These are phyloP conservation scores for Euthynnus affinis DNA, from an alignment of 2,797 vertebrate species.

Conservation along the genomic window DNA sequence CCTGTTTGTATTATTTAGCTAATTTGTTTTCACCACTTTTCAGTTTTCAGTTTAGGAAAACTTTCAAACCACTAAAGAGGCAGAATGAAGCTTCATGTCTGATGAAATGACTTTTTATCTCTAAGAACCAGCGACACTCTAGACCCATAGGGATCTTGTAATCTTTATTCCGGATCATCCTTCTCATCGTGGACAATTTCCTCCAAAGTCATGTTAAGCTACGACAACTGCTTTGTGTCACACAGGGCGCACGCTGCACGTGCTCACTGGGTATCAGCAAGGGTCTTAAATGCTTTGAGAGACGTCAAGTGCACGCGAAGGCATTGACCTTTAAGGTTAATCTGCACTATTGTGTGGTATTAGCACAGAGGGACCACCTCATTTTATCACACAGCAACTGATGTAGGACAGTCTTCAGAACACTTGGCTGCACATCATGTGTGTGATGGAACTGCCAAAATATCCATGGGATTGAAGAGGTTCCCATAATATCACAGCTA, in stretches of 20 bases:
- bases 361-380: slow-evolving; percentile 1
- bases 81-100: slow-evolving; percentile 6
- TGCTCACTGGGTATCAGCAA: slow-evolving; percentile 29
- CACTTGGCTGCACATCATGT: background rate
- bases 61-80: too few species aligned
- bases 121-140: slow-evolving; percentile 39
- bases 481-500: background rate
- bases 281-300: slow-evolving; percentile 18
- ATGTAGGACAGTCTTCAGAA: background rate
- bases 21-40: too few species aligned
- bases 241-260: slow-evolving; percentile 25
- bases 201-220: slow-evolving; percentile 60
- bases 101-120: slow-evolving; percentile 42
- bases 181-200: slow-evolving; percentile 57
- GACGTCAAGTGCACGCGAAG: slow-evolving; percentile 26
- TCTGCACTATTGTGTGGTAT: slow-evolving; percentile 11
- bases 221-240: slow-evolving; percentile 36
- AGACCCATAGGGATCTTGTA: slow-evolving; percentile 57
- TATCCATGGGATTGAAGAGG: background rate
- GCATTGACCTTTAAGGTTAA: slow-evolving; percentile 42
- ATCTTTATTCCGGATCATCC: slow-evolving; percentile 61
- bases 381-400: background rate
- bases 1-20: too few species aligned
- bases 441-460: background rate
- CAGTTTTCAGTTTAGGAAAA: too few species aligned